Evolutionary conservation across 1,140 invertebrate genomes (phyloP), one percentile per base, ranked within the genome.

Genomic region (Cylas formicarius): DNA sequence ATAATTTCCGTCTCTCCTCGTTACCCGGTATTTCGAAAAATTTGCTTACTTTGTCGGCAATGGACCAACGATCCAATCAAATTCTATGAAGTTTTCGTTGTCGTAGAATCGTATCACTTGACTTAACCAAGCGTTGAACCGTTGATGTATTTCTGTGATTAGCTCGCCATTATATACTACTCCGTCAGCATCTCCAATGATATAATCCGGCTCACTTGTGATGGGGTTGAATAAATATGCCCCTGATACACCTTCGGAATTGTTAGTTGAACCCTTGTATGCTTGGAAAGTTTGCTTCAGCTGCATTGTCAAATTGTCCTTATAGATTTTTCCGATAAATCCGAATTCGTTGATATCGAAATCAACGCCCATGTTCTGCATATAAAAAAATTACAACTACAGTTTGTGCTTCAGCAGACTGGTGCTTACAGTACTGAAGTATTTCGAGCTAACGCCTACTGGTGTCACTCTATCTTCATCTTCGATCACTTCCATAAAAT

Each of bases 11-110:
- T n/a, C n/a, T n/a, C n/a, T n/a, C n/a, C n/a, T n/a, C n/a, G n/a
- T n/a, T n/a, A n/a, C n/a, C n/a, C n/a, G n/a, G n/a, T n/a, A n/a
- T n/a, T n/a, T n/a, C n/a, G n/a, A n/a, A n/a, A n/a, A n/a, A n/a
- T n/a, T n/a, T 23, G 58, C 72, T 76, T 69, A 86, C 83, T 76
- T 69, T 7, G 85, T 71, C 4, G 92, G 90, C 50, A 98, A 90
- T 0, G 94, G 91, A 17, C 94, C 95, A 45, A 97, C 74, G 1
- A 93, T 68, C 90, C 90, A 99, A 57, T 96, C 83, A 38, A 96
- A 80, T 66, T 97, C 91, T 0, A 90, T 69, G 27, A 74, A 71
- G 36, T 80, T 72, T 23, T 78, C 70, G 3, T 65, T 67, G 1
- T 76, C 71, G 48, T 90, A 89, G 0, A 93, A 51, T 34, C 91